Conservation (phyloP, 2,797 vertebrate species). For the Tenualosa ilisha region DNA sequence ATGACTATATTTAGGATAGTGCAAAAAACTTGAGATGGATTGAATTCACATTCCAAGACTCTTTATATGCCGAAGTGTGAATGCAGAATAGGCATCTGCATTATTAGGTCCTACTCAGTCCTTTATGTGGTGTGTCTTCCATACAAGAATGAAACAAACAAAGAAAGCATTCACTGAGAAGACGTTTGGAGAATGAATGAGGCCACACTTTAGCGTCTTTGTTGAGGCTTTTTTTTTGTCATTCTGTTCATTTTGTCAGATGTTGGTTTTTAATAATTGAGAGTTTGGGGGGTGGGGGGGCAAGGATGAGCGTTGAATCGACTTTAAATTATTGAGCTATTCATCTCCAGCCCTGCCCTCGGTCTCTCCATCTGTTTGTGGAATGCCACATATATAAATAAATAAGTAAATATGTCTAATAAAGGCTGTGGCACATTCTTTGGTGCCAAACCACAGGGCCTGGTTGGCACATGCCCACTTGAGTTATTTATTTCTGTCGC, state of each 20-base stretch:
- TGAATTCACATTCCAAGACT: background rate
- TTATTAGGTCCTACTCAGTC: background rate
- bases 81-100: background rate
- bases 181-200: background rate
- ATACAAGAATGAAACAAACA: background rate
- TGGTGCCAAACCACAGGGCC: constrained; percentile 60
- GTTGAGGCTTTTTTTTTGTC: constrained; percentile 41
- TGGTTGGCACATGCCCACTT: constrained; percentile 49
- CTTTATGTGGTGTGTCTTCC: background rate
- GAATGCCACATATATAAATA: constrained; percentile 52
- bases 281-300: constrained; percentile 50
- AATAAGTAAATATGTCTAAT: constrained; percentile 50
- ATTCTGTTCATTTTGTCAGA: constrained; percentile 58
- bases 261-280: constrained; percentile 71
- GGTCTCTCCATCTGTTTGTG: constrained; percentile 57
- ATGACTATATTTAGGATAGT: background rate
- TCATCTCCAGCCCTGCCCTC: constrained; percentile 58
- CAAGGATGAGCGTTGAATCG: constrained; percentile 53
- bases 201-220: constrained; percentile 25
- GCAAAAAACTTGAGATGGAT: background rate
- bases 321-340: constrained; percentile 71
- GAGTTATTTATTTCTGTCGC: constrained; percentile 42
- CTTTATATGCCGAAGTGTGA: background rate
- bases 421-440: constrained; percentile 43
- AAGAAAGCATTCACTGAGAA: background rate